A percentile compares a stretch with the other conserved stretches of the same genome.
Evolutionary conservation across 2,113 vertebrate genomes (phyloP).

Genomic region (Rostratula benghalensis): DNA sequence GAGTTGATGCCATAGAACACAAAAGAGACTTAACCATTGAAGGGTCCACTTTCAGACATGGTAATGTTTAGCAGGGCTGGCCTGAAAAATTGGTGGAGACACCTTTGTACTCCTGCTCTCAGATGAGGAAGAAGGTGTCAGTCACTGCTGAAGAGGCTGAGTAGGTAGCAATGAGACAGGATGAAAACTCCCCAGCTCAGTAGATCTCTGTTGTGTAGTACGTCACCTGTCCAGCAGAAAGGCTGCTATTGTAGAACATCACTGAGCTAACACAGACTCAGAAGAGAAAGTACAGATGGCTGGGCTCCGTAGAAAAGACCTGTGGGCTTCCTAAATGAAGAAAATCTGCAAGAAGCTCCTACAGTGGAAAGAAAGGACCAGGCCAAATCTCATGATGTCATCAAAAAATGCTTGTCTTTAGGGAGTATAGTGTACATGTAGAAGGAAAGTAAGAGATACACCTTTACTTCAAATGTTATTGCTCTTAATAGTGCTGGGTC

Average conservation of each 20-base stretch:
- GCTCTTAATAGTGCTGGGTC: background rate
- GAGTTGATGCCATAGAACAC: background rate
- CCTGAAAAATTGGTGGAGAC: background rate
- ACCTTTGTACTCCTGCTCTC: background rate
- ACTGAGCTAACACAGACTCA: background rate
- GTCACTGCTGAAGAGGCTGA: background rate
- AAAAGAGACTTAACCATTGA: background rate
- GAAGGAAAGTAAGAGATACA: background rate
- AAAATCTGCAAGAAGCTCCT: background rate
- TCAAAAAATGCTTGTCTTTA: background rate
- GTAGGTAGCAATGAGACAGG: background rate
- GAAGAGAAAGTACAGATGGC: background rate
- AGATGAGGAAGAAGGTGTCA: background rate
- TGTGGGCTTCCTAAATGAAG: background rate
- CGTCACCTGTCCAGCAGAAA: background rate
- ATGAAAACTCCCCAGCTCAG: background rate
- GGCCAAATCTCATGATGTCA: background rate
- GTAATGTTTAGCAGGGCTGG: background rate
- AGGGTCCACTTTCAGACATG: background rate
- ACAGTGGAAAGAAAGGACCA: background rate
- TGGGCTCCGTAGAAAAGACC: background rate
- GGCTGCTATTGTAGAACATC: fast-evolving
- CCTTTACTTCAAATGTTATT: background rate
- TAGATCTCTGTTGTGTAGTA: background rate
- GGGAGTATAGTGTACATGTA: background rate